Evolutionary conservation across 2,113 vertebrate genomes (phyloP).

Genomic region (Rhipidura dahli): DNA sequence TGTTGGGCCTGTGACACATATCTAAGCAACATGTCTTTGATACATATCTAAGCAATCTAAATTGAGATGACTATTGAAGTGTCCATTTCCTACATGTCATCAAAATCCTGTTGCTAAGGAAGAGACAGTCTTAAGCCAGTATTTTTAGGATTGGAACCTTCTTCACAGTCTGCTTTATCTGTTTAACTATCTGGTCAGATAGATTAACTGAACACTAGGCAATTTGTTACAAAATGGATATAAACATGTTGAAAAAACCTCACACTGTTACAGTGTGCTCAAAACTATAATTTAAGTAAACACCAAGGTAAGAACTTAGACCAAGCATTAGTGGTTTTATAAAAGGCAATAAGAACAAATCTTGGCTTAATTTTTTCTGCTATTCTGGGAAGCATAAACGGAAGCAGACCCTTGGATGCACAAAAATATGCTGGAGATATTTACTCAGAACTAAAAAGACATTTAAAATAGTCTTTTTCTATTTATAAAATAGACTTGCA

Average conservation of each 20-base stretch:
- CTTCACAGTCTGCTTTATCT: neutral
- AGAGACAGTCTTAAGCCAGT: neutral
- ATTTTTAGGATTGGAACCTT: neutral
- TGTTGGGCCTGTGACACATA: neutral
- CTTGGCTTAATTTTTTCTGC: neutral
- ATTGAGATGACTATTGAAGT: neutral
- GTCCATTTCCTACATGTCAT: neutral
- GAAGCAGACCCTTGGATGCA: neutral
- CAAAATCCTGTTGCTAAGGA: neutral
- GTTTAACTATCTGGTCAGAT: neutral
- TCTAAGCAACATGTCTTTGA: neutral
- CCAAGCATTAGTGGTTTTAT: neutral
- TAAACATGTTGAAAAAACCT: neutral
- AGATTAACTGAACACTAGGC: neutral
- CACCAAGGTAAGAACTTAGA: neutral
- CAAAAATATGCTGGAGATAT: neutral
- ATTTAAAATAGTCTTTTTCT: neutral
- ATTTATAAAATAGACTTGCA: neutral
- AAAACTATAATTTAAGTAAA: neutral
- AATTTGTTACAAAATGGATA: neutral
- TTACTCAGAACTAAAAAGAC: neutral
- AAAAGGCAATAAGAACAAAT: neutral
- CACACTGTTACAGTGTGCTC: neutral
- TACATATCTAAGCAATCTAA: neutral
- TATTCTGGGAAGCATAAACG: neutral